Evolutionary conservation across 2,888 invertebrate species (phyloP).

Genomic region (Aphidius colemani): DNA sequence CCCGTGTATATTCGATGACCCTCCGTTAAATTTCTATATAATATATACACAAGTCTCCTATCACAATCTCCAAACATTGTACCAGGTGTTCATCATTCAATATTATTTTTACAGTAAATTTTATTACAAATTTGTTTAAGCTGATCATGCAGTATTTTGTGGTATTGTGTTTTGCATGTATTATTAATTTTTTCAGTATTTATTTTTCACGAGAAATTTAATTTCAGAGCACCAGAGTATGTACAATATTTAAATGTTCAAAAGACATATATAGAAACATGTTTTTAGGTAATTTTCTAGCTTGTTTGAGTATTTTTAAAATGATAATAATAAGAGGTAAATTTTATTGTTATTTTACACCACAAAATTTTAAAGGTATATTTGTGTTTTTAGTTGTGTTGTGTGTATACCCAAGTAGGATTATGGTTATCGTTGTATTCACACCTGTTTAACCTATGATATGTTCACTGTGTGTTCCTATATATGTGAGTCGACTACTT

Average conservation of each 20-base stretch:
- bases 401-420: background rate
- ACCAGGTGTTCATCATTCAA: constrained; percentile 4
- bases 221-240: background rate
- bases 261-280: too few relatives aligned
- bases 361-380: background rate
- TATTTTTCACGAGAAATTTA: too few relatives aligned
- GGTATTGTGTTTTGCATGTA: background rate
- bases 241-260: background rate
- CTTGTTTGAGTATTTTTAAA: too few relatives aligned
- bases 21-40: constrained; percentile 54
- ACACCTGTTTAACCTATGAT: constrained; percentile 2
- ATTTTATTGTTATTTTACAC: too few relatives aligned
- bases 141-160: background rate
- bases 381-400: background rate
- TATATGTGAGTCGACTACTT: too few relatives aligned
- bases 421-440: background rate
- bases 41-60: too few relatives aligned
- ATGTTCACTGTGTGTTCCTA: too few relatives aligned
- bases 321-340: too few relatives aligned
- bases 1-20: constrained; percentile 41
- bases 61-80: too few relatives aligned
- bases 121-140: constrained; percentile 5
- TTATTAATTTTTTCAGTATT: too few relatives aligned
- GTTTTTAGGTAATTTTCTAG: too few relatives aligned
- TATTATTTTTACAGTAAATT: constrained; percentile 7